Conservation (phyloP, 1,140 invertebrate genomes). For the Bombus waltoni region DNA sequence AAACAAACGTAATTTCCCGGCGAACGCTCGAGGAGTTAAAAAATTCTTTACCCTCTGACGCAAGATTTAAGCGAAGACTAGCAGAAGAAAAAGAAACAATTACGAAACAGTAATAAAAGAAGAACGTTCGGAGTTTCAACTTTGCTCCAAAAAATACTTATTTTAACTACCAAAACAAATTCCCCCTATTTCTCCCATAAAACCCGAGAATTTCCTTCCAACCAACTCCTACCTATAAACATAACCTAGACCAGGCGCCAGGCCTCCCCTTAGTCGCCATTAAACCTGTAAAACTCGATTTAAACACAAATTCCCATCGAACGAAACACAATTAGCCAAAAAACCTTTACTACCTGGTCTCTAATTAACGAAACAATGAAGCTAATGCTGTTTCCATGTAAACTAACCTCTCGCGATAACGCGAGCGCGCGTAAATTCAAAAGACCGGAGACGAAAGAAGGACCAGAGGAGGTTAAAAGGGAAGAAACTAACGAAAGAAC, state of each 20-base stretch:
- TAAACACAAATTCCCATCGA: conserved; percentile 1
- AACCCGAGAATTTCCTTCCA: not conserved
- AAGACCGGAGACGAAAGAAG: not conserved
- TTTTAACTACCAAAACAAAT: conserved; percentile 6
- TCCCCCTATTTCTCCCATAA: not conserved
- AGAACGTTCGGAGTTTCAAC: not conserved
- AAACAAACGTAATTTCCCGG: not conserved
- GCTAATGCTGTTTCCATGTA: conserved; percentile 49
- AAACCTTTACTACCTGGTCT: conserved; percentile 1
- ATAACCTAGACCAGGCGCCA: conserved; percentile 29
- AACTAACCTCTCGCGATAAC: conserved; percentile 5
- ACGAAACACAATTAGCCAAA: conserved; percentile 13
- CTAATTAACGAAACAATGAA: conserved; percentile 48
- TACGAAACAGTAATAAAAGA: not conserved
- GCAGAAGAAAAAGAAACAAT: not conserved
- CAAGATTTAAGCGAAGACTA: not conserved
- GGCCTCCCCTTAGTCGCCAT: not conserved
- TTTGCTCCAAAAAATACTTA: not conserved
- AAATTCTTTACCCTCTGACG: not conserved
- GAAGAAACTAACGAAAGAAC: too few species aligned
- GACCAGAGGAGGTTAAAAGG: not conserved
- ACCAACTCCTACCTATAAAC: not conserved
- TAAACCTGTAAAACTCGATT: not conserved
- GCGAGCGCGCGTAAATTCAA: not conserved
- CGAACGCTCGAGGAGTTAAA: not conserved